Base-by-base conservation (phyloP, 2,113 vertebrate genomes). In the Spilogale gracilis region DNA sequence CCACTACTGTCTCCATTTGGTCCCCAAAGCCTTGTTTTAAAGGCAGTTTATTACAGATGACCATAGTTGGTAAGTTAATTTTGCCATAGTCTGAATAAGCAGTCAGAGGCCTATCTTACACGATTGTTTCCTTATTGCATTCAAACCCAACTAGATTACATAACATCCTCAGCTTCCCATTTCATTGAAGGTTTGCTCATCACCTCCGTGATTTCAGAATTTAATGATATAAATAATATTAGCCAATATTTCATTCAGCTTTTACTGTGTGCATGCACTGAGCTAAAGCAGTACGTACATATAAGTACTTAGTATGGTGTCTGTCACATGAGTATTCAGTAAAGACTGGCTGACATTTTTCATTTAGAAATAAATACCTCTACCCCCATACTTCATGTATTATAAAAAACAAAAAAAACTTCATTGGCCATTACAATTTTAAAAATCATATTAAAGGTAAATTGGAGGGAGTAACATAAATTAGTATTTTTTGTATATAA, bases 201-300 rank as follows among this genome's bases (percentile, higher is more conserved):
- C 67, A 9, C 58, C 21, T 91, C 45, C 60, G 50, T 90, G 84
- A 48, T n/a, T 56, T 65, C 94, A 83, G 82, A 95, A 80, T 92
- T 95, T 94, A 73, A 60, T 79, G 27, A 58, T 81, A 58, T 79
- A 87, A 69, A 54, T 94, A 92, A n/a, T 73, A 82, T 63, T 74
- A 76, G 17, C 14, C 11, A 58, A 2, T 74, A 74, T 30, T 71
- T 92, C 78, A 86, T 48, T 96, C 61, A 69, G 30, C 54, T 78
- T 95, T 84, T 56, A 48, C 21, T 3, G 0, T 81, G 58, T 67
- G 56, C 9, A 91, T 38, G n/a, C 27, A 54, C 48, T 83, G 69
- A 94, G 7, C 76, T 73, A 84, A 84, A 91, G 58, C 74, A 69
- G 52, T 83, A 94, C 87, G 38, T 9, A 56, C 73, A 54, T 0